Conservation (phyloP, 2,888 invertebrate species). For the Drosophila conformis region DNA sequence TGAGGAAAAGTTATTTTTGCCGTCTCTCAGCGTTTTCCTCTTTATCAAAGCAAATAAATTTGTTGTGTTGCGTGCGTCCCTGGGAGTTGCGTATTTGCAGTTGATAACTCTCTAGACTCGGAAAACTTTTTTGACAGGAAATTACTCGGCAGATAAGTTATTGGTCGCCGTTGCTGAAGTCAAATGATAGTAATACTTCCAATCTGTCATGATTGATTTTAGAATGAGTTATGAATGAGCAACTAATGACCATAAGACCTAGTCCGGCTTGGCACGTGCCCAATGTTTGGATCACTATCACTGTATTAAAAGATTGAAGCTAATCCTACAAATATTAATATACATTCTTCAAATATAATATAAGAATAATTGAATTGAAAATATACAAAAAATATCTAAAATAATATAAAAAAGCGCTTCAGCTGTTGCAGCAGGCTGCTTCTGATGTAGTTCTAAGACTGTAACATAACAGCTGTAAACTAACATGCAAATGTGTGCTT, state of each 20-base stretch:
- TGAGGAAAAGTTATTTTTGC: slow-evolving; percentile 26
- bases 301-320: background rate
- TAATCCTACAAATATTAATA: background rate
- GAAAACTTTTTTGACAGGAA: slow-evolving; percentile 42
- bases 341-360: background rate
- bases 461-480: too few relatives aligned
- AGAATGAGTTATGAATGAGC: background rate
- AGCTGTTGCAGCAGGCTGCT: too few relatives aligned
- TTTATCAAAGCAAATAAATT: slow-evolving; percentile 44
- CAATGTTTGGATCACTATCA: background rate
- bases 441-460: too few relatives aligned
- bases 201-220: slow-evolving; percentile 4
- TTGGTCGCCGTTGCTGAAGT: slow-evolving; percentile 20
- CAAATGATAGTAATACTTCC: slow-evolving; percentile 1
- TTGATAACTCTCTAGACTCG: slow-evolving; percentile 23
- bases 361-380: background rate
- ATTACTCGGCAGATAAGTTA: slow-evolving; percentile 31
- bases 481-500: too few relatives aligned
- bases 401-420: too few relatives aligned
- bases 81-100: slow-evolving; percentile 26
- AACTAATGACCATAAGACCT: background rate
- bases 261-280: background rate
- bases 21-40: slow-evolving; percentile 26
- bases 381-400: too few relatives aligned
- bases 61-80: slow-evolving; percentile 8